A percentile compares a stretch with the other conserved stretches of the same genome.
Evolutionary conservation across 2,113 vertebrate species (phyloP).

Genomic region (Melanostigma gelatinosum): DNA sequence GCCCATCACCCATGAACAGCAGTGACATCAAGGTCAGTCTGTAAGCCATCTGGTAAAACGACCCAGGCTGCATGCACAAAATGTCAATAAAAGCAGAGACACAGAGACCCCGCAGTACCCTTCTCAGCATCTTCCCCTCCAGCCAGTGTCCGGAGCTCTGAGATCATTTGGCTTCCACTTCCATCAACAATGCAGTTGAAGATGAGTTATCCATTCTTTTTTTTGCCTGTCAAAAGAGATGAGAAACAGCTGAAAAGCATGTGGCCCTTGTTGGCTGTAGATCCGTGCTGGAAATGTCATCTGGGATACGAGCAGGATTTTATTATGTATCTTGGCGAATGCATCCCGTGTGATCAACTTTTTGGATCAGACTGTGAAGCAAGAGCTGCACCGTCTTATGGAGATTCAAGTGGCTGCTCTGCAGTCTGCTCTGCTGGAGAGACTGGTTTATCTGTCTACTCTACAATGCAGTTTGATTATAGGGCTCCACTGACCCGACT

Average conservation of each 20-base stretch:
- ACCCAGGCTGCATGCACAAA: conserved; percentile 40
- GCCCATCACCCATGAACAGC: conserved; percentile 11
- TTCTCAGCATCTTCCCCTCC: conserved; percentile 49
- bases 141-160: conserved; percentile 41
- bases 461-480: background rate
- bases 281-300: conserved; percentile 44
- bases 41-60: conserved; percentile 42
- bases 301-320: conserved; percentile 32
- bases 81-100: conserved; percentile 59
- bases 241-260: conserved; percentile 45
- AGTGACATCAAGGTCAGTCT: conserved; percentile 39
- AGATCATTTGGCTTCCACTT: conserved; percentile 51
- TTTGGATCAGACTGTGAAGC: conserved; percentile 30
- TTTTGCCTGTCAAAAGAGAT: conserved; percentile 44
- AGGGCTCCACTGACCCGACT: background rate
- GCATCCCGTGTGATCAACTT: conserved; percentile 38
- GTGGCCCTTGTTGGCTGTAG: conserved; percentile 44
- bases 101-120: conserved; percentile 41
- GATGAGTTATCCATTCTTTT: conserved; percentile 65
- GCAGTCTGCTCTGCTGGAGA: conserved; percentile 4
- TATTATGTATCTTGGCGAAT: conserved; percentile 51
- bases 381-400: conserved; percentile 27
- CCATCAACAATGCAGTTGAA: conserved; percentile 55
- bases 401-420: conserved; percentile 18
- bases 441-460: background rate